These are phyloP conservation scores for Micromesistius poutassou DNA, from an alignment of 2,797 vertebrate genomes.

Conservation along the genomic window DNA sequence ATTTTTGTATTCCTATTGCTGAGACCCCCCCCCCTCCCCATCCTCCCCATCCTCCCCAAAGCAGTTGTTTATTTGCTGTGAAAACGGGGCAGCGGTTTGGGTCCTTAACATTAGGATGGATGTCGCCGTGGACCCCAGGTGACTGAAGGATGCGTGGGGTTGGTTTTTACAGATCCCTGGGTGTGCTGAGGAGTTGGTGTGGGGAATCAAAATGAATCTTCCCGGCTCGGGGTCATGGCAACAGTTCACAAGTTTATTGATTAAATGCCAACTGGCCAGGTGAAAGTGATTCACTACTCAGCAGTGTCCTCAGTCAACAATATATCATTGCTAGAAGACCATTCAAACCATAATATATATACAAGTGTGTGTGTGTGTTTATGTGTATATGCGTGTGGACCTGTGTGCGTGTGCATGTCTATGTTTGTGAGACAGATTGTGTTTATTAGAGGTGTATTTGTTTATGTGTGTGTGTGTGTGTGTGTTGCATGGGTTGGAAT, in stretches of 20 bases:
- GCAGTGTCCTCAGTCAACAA: conserved; percentile 58
- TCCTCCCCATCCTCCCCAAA: neutral
- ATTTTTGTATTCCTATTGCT: neutral
- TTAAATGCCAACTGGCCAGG: conserved; percentile 88
- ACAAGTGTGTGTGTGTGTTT: conserved; percentile 18
- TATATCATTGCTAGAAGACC: conserved; percentile 62
- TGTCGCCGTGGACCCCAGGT: conserved; percentile 55
- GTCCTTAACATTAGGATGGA: conserved; percentile 42
- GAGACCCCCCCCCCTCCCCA: neutral
- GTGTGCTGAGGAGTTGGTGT: conserved; percentile 55
- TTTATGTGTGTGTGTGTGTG: too few relatives aligned
- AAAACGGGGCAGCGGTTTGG: conserved; percentile 53
- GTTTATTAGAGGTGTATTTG: too few relatives aligned
- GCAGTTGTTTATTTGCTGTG: conserved; percentile 53
- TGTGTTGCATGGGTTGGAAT: neutral
- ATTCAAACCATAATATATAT: conserved; percentile 55
- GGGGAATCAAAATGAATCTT: conserved; percentile 70
- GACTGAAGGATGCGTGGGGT: conserved; percentile 52
- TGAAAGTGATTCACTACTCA: conserved; percentile 88
- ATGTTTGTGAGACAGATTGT: neutral
- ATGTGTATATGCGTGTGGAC: neutral
- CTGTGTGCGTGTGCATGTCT: neutral
- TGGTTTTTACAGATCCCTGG: conserved; percentile 48
- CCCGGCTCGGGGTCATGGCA: conserved; percentile 78
- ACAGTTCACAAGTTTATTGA: conserved; percentile 85